These are phyloP conservation scores for Chitala chitala DNA, from an alignment of 2,113 vertebrate species.

Conservation along the genomic window DNA sequence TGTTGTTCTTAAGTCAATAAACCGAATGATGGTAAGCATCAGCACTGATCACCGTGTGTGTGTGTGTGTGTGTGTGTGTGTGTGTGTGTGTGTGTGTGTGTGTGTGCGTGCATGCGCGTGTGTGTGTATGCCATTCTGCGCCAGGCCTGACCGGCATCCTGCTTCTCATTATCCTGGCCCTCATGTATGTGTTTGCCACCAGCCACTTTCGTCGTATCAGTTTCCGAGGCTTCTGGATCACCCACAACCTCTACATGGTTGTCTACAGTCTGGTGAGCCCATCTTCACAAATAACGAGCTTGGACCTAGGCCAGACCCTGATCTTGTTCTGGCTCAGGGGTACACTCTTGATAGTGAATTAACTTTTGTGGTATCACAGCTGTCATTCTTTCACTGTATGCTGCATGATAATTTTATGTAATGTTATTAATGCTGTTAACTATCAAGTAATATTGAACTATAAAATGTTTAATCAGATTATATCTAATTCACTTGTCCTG, in stretches of 20 bases:
- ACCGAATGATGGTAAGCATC: not conserved
- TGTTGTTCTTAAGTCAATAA: too few species aligned
- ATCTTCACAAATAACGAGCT: not conserved
- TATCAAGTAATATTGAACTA: not conserved
- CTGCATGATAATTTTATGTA: not conserved
- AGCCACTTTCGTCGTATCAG: constrained; percentile 68
- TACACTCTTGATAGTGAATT: not conserved
- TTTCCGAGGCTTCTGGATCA: constrained; percentile 74
- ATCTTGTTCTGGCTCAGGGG: not conserved
- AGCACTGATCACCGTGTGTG: not conserved
- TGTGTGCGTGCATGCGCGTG: not conserved
- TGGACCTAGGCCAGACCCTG: not conserved
- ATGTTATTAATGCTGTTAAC: not conserved
- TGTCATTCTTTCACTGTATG: not conserved
- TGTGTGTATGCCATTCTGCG: constrained; percentile 19
- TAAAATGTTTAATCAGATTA: not conserved
- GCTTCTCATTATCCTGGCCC: constrained; percentile 69
- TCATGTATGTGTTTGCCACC: constrained; percentile 82
- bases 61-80: not conserved
- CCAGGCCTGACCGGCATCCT: constrained; percentile 69
- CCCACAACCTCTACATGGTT: constrained; percentile 74
- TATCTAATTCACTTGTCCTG: not conserved
- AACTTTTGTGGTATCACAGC: not conserved
- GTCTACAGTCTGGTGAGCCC: constrained; percentile 78
- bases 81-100: not conserved